Percentiles rank a stretch among this genome's conserved stretches.
Evolutionary conservation across 2,113 vertebrate genomes (phyloP).

Genomic region (Psilopsiagon aurifrons): DNA sequence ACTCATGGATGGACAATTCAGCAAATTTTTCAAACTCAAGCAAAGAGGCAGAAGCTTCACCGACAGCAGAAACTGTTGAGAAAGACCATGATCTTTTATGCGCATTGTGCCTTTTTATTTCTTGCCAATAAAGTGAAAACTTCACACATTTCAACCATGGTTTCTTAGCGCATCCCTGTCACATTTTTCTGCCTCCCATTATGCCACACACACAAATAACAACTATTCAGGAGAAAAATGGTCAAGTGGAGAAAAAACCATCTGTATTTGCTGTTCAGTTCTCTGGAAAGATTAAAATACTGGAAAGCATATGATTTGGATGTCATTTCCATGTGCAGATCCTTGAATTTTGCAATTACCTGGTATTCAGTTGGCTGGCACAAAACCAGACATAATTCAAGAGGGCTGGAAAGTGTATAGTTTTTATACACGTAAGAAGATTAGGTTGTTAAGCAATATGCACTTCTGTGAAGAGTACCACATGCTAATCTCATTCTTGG

Average conservation of each 20-base stretch:
- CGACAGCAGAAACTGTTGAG: not conserved
- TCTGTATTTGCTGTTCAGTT: not conserved
- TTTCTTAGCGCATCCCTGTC: not conserved
- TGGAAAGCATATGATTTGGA: constrained; percentile 30
- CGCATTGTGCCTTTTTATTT: not conserved
- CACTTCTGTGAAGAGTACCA: constrained; percentile 31
- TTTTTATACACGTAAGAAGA: constrained; percentile 19
- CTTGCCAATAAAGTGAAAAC: not conserved
- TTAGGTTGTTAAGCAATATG: constrained; percentile 49
- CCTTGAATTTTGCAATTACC: constrained; percentile 38
- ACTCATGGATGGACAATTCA: not conserved
- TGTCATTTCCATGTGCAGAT: constrained; percentile 5
- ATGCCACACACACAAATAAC: not conserved
- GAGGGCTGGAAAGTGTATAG: not conserved
- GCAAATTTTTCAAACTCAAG: not conserved
- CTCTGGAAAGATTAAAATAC: constrained; percentile 7
- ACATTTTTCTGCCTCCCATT: not conserved
- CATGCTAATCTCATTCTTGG: constrained; percentile 40
- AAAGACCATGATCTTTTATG: not conserved
- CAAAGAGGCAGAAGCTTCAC: not conserved
- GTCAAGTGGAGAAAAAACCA: not conserved
- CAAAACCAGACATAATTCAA: constrained; percentile 11
- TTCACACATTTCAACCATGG: not conserved
- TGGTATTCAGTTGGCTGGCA: constrained; percentile 13
- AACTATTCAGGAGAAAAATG: not conserved